Evolutionary conservation across 2,797 vertebrate genomes (phyloP).

Genomic region (Lemur catta): DNA sequence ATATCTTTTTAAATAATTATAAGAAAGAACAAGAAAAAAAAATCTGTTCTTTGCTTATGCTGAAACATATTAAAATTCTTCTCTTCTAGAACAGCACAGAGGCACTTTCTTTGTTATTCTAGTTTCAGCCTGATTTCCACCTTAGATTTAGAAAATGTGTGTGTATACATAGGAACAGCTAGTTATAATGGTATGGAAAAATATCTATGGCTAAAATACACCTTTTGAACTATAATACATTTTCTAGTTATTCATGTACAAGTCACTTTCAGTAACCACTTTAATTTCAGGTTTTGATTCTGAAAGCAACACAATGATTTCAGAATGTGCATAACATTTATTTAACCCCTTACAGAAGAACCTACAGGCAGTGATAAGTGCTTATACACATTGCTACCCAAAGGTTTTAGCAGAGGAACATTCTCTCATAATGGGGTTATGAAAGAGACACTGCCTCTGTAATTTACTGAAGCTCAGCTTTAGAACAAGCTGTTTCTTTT

Average conservation of each 20-base stretch:
- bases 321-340: conserved; percentile 72
- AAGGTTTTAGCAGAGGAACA: conserved; percentile 68
- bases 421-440: conserved; percentile 52
- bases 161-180: neutral
- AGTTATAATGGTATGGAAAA: neutral
- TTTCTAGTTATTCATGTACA: conserved; percentile 47
- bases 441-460: conserved; percentile 59
- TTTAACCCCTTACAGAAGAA: conserved; percentile 65
- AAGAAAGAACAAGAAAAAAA: neutral
- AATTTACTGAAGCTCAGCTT: conserved; percentile 73
- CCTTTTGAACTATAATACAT: conserved; percentile 5
- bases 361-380: conserved; percentile 49
- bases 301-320: conserved; percentile 54
- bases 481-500: conserved; percentile 69
- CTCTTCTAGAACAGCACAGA: neutral
- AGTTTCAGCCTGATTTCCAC: neutral
- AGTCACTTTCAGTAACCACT: conserved; percentile 35
- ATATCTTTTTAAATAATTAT: neutral
- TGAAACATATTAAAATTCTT: neutral
- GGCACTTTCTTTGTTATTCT: conserved; percentile 11
- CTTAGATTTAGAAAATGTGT: conserved; percentile 25
- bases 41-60: neutral
- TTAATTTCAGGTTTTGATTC: conserved; percentile 72
- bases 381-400: conserved; percentile 50
- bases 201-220: conserved; percentile 13